Conservation (phyloP, 2,797 vertebrate species). For the Saxicola maurus region DNA sequence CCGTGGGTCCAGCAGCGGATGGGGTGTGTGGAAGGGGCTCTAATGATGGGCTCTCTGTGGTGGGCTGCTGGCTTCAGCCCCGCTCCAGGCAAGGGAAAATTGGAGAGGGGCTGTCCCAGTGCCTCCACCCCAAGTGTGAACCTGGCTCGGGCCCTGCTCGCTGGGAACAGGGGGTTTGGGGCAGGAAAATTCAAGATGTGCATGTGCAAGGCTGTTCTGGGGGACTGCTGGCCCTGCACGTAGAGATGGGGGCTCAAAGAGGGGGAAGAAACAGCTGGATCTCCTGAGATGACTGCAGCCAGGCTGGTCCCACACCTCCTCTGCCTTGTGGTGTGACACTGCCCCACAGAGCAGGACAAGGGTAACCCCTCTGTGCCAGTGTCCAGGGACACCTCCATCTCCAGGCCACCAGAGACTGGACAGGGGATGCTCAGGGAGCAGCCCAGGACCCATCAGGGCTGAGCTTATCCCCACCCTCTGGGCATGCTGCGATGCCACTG, state of each 20-base stretch:
- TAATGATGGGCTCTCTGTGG: background rate
- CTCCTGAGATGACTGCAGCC: background rate
- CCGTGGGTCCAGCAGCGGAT: background rate
- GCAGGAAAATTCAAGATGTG: background rate
- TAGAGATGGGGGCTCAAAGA: background rate
- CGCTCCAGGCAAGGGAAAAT: background rate
- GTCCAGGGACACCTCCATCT: background rate
- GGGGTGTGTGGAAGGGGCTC: background rate
- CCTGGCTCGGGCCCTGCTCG: background rate
- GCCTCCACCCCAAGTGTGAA: background rate
- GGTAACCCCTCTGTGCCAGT: background rate
- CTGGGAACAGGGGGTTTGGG: background rate
- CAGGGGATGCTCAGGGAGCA: background rate
- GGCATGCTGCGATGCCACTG: background rate
- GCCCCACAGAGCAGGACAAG: background rate
- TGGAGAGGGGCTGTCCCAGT: background rate
- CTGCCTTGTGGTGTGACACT: background rate
- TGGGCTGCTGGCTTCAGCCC: background rate
- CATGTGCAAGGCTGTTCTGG: background rate
- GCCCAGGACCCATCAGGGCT: background rate
- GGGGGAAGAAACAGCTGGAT: accelerated
- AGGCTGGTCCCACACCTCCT: background rate
- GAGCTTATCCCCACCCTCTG: background rate
- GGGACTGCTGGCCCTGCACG: background rate
- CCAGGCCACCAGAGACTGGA: background rate